A percentile compares a stretch with the other conserved stretches of the same genome.
Evolutionary conservation across 2,113 vertebrate genomes (phyloP).

Genomic region (Pteruthius melanotis): DNA sequence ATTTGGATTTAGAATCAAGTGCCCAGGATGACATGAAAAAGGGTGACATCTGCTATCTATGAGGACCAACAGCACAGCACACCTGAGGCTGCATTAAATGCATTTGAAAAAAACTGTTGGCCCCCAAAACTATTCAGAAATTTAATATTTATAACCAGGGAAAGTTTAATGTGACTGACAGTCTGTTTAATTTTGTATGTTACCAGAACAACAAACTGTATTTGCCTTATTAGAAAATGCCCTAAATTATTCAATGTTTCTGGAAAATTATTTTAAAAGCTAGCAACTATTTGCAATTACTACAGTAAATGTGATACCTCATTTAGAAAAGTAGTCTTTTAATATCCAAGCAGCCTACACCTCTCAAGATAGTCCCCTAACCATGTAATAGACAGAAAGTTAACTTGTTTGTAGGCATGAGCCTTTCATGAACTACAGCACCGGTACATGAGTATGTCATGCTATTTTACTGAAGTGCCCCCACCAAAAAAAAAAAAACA

Average conservation of each 20-base stretch:
- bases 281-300: neutral
- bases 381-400: neutral
- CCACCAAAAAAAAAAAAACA: slow-evolving; percentile 8
- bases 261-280: neutral
- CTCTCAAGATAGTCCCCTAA: slow-evolving; percentile 5
- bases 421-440: neutral
- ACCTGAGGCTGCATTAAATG: neutral
- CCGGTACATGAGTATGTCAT: slow-evolving; percentile 47
- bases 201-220: neutral
- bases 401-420: neutral
- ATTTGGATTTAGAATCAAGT: neutral
- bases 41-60: neutral
- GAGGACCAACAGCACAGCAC: neutral
- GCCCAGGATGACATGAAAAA: neutral
- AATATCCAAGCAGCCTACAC: neutral
- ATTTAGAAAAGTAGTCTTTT: neutral
- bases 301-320: neutral
- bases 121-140: neutral
- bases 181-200: neutral
- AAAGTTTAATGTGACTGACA: neutral
- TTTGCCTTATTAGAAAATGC: neutral
- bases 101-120: neutral
- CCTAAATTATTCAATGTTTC: neutral
- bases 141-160: neutral
- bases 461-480: slow-evolving; percentile 69